Conservation (phyloP, 2,113 vertebrate species). For the Dipodomys spectabilis region DNA sequence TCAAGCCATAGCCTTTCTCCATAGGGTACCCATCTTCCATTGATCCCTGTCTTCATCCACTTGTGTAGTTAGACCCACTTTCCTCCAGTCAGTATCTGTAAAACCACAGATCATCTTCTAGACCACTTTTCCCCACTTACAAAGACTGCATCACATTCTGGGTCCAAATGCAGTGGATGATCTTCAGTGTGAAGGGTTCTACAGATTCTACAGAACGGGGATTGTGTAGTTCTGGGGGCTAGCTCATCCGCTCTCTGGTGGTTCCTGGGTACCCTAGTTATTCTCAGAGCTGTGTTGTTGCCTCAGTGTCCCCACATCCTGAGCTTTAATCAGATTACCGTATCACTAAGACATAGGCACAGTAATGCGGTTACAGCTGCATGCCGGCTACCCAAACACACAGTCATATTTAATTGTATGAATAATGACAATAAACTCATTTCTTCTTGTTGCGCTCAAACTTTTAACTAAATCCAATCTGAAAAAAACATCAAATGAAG, state of each 20-base stretch:
- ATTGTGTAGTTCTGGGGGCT: neutral
- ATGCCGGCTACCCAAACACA: neutral
- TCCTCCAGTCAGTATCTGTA: neutral
- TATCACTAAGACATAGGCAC: neutral
- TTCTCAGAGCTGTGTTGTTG: neutral
- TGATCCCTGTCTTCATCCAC: neutral
- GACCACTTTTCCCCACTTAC: neutral
- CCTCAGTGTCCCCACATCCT: neutral
- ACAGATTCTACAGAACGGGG: neutral
- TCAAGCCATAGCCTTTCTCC: neutral
- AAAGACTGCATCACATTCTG: neutral
- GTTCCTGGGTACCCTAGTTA: neutral
- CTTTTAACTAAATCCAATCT: conserved; percentile 3
- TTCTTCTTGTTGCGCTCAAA: neutral
- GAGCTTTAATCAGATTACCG: neutral
- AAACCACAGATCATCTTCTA: neutral
- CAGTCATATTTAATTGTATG: neutral
- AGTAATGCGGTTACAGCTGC: neutral
- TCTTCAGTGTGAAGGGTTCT: neutral
- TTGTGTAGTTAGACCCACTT: neutral
- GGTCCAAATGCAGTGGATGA: neutral
- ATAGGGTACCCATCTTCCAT: too few relatives aligned
- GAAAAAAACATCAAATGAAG: neutral
- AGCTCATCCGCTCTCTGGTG: neutral
- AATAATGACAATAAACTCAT: neutral